Evolutionary conservation across 1,140 invertebrate species (phyloP), one percentile per base, ranked within the genome.

Genomic region (Drosophila quadrilineata): DNA sequence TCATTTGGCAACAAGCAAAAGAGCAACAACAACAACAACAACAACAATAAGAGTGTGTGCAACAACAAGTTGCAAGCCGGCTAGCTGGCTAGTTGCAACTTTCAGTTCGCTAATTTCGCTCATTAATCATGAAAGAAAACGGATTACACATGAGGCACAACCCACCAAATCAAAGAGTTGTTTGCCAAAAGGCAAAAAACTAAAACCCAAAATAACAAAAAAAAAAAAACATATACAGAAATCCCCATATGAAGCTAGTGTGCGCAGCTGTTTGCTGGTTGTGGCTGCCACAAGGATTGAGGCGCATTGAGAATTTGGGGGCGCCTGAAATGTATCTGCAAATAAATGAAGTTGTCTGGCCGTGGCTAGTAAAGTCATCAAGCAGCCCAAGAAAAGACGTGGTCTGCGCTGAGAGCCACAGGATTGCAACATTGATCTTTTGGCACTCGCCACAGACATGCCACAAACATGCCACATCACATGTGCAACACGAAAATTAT

Each of bases 361-460:
- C 33, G 22, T 29, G 48, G 29, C 65, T 82, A 85, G 79, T 85
- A 67, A 53, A 85, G 79, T 85, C 79, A 85, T 85, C 79, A 85
- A 84, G 77, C n/a, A 14, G 26, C 9, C 21, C 38, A 17, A 0
- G 24, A 65, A 31, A 46, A 16, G 22, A 22, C 21, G 21, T 28
- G 53, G 40, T 57, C 35, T 21, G 77, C n/a, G n/a, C n/a, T n/a
- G n/a, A n/a, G n/a, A 19, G 6, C n/a, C 22, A 14, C 54, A 73
- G 74, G 73, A 84, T 85, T 79, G 70, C 66, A 79, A 75, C 79
- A 85, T 85, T 85, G 79, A 85, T 85, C 79, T 85, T 85, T 85
- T 85, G 79, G 79, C 79, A 85, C 79, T 85, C 68, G 80, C n/a
- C n/a, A 52, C 59, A 57, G 59, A 49, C 50, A 64, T 52, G 73